Conservation (phyloP, 2,797 vertebrate genomes). For the Hipposideros larvatus region DNA sequence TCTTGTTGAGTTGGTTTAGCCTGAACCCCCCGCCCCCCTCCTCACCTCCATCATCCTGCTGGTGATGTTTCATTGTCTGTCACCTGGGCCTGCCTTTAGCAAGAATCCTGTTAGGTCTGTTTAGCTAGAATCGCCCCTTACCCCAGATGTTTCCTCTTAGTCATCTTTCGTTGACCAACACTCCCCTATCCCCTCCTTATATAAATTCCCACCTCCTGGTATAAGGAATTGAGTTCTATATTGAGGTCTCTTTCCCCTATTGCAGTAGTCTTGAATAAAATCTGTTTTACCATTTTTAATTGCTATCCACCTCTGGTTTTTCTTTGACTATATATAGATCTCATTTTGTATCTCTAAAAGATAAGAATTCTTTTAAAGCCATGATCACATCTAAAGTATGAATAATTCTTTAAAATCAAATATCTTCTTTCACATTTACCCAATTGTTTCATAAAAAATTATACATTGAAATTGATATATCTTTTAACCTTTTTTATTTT, state of each 20-base stretch:
- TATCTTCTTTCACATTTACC: slow-evolving; percentile 18
- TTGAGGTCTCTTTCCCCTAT: neutral
- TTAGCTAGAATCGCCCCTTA: neutral
- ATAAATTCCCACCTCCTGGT: neutral
- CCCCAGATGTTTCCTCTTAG: neutral
- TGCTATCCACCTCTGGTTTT: neutral
- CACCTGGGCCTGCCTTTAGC: neutral
- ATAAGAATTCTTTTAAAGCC: slow-evolving; percentile 9
- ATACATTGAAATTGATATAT: neutral
- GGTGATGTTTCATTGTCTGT: neutral
- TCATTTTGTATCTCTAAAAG: slow-evolving; percentile 21
- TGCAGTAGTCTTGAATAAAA: neutral
- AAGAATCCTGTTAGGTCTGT: neutral
- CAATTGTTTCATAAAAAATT: slow-evolving; percentile 4
- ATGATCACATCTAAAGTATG: slow-evolving; percentile 22
- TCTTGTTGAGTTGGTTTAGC: neutral
- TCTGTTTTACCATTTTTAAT: neutral
- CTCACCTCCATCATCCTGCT: neutral
- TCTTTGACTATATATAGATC: neutral
- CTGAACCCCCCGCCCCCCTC: neutral
- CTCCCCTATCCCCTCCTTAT: neutral
- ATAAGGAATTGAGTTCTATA: neutral
- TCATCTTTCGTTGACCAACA: neutral
- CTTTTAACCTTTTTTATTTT: neutral
- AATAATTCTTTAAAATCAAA: slow-evolving; percentile 6